These are phyloP conservation scores for Brachypodius melanocephalos DNA, from an alignment of 2,113 vertebrate genomes.

Conservation along the genomic window DNA sequence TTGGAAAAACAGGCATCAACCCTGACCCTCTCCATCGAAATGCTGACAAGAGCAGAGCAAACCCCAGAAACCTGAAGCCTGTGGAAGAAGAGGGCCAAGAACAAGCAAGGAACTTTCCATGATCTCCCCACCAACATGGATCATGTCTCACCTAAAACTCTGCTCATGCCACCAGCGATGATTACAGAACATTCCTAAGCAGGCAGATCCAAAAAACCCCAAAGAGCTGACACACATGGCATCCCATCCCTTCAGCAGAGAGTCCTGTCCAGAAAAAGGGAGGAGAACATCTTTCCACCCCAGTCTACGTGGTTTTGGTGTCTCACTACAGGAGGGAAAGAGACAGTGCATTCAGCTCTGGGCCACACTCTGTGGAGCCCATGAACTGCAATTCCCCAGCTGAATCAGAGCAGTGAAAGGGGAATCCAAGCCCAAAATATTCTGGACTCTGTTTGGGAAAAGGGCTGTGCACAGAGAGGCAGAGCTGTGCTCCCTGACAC, in stretches of 20 bases:
- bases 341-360: neutral
- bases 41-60: neutral
- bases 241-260: neutral
- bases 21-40: neutral
- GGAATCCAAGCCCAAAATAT: neutral
- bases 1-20: neutral
- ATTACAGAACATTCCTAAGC: neutral
- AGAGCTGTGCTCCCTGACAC: neutral
- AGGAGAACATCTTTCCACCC: neutral
- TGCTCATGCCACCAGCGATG: neutral
- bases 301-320: neutral
- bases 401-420: neutral
- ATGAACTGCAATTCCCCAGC: neutral
- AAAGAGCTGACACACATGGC: neutral
- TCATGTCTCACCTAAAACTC: neutral
- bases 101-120: neutral
- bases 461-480: neutral
- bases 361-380: neutral
- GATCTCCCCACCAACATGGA: accelerated
- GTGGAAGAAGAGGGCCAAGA: neutral
- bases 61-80: neutral
- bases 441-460: neutral
- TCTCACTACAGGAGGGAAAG: neutral
- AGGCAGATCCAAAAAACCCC: neutral
- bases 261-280: neutral